Conservation (phyloP, 2,888 invertebrate genomes). For the Agrotis segetum region DNA sequence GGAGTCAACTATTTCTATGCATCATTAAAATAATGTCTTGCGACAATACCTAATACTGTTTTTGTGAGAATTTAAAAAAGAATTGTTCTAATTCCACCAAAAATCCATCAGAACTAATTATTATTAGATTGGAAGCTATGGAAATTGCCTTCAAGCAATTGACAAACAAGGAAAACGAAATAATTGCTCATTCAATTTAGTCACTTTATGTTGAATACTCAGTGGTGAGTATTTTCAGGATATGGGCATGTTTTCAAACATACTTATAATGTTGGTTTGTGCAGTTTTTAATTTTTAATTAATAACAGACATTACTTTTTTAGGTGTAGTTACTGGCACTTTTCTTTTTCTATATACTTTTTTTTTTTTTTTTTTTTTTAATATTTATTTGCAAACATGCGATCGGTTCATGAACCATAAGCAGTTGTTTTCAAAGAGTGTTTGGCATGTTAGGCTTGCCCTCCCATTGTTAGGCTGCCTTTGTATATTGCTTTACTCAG, state of each 20-base stretch:
- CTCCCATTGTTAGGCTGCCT: too few species aligned
- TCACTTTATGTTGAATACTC: neutral
- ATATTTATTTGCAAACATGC: too few species aligned
- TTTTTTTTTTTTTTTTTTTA: too few species aligned
- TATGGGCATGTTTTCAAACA: slow-evolving; percentile 6
- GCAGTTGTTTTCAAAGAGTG: too few species aligned
- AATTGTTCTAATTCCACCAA: slow-evolving; percentile 10
- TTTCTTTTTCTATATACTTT: neutral
- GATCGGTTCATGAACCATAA: too few species aligned
- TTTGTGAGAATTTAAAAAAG: neutral
- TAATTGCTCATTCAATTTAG: slow-evolving; percentile 1
- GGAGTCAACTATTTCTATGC: neutral
- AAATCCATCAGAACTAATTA: slow-evolving; percentile 7
- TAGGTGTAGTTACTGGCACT: neutral
- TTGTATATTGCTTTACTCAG: too few species aligned
- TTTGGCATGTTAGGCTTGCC: too few species aligned
- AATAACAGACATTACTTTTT: neutral
- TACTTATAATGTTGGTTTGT: slow-evolving; percentile 1
- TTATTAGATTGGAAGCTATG: slow-evolving; percentile 9
- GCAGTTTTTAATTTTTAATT: slow-evolving; percentile 5
- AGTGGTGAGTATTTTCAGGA: slow-evolving; percentile 25
- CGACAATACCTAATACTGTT: neutral
- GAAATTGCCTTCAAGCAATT: slow-evolving; percentile 22
- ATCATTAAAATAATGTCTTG: neutral
- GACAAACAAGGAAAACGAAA: slow-evolving; percentile 32